phyloP scores from a whole-genome alignment of 37 sponge, comb jelly and placozoan genomes.

The Haliclona indistincta region DNA sequence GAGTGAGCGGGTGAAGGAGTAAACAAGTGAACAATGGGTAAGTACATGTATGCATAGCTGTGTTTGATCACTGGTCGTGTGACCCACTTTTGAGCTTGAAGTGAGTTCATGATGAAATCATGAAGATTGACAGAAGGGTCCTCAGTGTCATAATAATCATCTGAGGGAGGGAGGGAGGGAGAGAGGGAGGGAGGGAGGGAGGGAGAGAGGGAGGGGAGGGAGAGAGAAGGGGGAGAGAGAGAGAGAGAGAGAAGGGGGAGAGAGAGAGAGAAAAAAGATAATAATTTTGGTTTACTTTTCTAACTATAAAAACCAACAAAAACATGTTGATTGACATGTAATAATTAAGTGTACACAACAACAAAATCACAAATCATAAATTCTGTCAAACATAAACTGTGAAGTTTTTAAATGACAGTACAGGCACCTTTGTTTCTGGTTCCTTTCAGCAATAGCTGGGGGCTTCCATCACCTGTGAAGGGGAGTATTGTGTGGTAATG shows the following conservation, averaged over 20 bases:
- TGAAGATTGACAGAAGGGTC: slow-evolving; percentile 84
- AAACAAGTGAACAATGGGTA: background rate
- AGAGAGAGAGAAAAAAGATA: background rate
- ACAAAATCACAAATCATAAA: too few relatives aligned
- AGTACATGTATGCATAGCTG: background rate
- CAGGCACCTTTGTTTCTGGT: too few relatives aligned
- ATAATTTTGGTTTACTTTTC: background rate
- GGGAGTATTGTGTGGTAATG: too few relatives aligned
- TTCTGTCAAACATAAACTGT: too few relatives aligned
- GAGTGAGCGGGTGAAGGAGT: too few relatives aligned
- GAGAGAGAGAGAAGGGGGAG: background rate
- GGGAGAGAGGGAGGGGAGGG: background rate
- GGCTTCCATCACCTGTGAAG: too few relatives aligned
- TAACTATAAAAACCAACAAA: background rate
- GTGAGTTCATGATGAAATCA: slow-evolving; percentile 69
- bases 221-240: background rate
- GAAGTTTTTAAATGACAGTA: too few relatives aligned
- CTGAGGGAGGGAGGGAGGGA: slow-evolving; percentile 29
- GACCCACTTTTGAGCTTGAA: slow-evolving; percentile 63
- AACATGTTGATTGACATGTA: too few relatives aligned
- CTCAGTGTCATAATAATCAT: slow-evolving; percentile 77
- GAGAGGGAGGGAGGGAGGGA: slow-evolving; percentile 11
- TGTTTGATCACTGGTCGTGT: background rate
- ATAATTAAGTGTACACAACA: too few relatives aligned
- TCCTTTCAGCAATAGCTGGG: too few relatives aligned